phyloP scores from a whole-genome alignment of 2,888 invertebrate genomes.

The Zygogramma bicolorata region DNA sequence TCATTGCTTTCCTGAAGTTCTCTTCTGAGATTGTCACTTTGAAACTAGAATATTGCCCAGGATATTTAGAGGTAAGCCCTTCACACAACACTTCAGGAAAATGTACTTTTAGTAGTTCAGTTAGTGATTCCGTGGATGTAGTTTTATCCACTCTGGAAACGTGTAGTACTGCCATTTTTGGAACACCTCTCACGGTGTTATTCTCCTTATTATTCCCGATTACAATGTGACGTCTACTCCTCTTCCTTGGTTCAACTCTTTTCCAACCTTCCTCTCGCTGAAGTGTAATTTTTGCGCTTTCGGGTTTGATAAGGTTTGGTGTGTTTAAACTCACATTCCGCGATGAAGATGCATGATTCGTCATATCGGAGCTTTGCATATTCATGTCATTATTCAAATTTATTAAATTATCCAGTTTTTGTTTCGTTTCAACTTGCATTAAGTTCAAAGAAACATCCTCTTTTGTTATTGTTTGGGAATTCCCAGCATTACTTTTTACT shows the following conservation, averaged over 20 bases:
- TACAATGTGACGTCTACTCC: not conserved
- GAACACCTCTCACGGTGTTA: not conserved
- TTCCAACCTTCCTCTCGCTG: not conserved
- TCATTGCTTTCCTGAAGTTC: conserved; percentile 6
- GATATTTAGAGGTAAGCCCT: not conserved
- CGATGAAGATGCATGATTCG: not conserved
- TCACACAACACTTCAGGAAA: not conserved
- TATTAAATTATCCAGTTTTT: conserved; percentile 3
- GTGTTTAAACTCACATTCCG: not conserved
- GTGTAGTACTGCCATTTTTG: not conserved
- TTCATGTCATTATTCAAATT: not conserved
- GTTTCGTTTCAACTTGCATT: conserved; percentile 2
- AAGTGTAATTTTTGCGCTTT: not conserved
- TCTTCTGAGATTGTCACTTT: not conserved
- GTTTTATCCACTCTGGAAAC: not conserved
- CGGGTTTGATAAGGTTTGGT: not conserved
- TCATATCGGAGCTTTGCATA: not conserved
- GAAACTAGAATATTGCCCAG: not conserved
- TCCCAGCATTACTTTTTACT: conserved; percentile 1
- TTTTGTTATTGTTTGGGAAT: conserved; percentile 11
- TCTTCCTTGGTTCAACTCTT: not conserved
- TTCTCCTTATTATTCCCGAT: not conserved
- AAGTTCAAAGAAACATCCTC: not conserved
- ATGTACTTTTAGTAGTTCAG: not conserved
- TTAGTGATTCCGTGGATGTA: not conserved